A percentile compares a stretch with the other conserved stretches of the same genome.
Conservation (phyloP, 2,113 vertebrate genomes). For the Steatornis caripensis region DNA sequence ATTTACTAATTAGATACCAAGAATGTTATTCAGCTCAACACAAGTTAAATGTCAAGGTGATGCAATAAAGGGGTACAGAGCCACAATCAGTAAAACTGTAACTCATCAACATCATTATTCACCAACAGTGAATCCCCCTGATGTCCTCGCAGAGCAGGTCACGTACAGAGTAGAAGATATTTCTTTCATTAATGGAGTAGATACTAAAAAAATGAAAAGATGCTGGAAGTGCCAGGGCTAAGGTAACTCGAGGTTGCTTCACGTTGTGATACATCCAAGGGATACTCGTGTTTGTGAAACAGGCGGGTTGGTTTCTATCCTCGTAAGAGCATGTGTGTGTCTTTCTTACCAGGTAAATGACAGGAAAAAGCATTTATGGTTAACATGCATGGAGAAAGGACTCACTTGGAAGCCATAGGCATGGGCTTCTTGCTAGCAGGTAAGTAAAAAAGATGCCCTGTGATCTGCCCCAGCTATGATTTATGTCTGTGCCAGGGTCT, state of each 20-base stretch:
- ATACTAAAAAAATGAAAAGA: not conserved
- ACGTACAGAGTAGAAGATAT: not conserved
- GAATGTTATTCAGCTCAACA: not conserved
- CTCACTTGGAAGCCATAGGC: not conserved
- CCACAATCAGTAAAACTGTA: not conserved
- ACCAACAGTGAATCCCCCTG: not conserved
- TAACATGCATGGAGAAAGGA: not conserved
- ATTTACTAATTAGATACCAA: not conserved
- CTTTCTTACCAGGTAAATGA: not conserved
- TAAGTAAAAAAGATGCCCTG: not conserved
- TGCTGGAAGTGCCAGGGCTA: not conserved
- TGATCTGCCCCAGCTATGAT: not conserved
- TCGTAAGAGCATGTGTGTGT: not conserved
- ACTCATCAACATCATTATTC: not conserved
- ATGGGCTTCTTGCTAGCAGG: not conserved
- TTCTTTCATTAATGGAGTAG: not conserved
- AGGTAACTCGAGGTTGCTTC: not conserved
- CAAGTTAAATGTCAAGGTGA: not conserved
- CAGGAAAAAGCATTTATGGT: not conserved
- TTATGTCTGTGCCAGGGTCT: not conserved
- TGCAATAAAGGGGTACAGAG: not conserved
- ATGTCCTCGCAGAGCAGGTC: not conserved
- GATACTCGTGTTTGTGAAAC: not conserved
- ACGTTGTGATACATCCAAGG: accelerated
- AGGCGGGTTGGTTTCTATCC: not conserved